phyloP scores from a whole-genome alignment of 2,888 invertebrate species.

The Folsomia candida region DNA sequence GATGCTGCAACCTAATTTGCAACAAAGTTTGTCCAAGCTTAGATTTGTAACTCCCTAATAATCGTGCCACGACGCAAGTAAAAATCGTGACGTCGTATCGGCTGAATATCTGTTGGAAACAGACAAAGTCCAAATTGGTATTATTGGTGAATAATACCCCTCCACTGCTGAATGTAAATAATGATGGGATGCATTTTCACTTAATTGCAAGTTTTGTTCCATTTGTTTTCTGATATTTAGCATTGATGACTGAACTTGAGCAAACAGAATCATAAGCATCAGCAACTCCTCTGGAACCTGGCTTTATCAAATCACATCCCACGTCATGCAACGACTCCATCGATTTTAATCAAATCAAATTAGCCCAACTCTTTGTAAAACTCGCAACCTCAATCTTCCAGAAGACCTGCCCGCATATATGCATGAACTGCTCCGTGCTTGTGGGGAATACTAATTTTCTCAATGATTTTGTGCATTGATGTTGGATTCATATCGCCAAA shows the following conservation, averaged over 20 bases:
- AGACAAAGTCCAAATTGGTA: neutral
- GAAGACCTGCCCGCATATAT: neutral
- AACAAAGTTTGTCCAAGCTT: too few relatives aligned
- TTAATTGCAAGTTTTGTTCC: neutral
- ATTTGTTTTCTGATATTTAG: slow-evolving; percentile 11
- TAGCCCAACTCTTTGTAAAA: slow-evolving; percentile 13
- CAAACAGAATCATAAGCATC: slow-evolving; percentile 4
- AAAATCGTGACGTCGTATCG: slow-evolving; percentile 4
- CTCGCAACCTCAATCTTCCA: neutral
- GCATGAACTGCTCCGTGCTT: neutral
- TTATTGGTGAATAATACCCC: slow-evolving; percentile 2
- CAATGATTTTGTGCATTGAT: neutral
- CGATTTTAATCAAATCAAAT: slow-evolving; percentile 12
- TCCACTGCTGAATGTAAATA: slow-evolving; percentile 3
- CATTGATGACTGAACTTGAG: neutral
- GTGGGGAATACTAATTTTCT: neutral
- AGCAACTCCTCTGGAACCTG: slow-evolving; percentile 5
- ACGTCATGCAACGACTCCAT: slow-evolving; percentile 21
- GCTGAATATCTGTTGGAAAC: neutral
- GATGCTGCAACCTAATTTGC: neutral
- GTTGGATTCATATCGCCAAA: neutral
- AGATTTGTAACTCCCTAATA: neutral
- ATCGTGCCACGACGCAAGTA: neutral
- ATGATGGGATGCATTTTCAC: slow-evolving; percentile 9
- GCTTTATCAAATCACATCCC: neutral